Evolutionary conservation across 2,888 invertebrate genomes (phyloP), one percentile per base, ranked within the genome.

Genomic region (Pristionchus mayeri): DNA sequence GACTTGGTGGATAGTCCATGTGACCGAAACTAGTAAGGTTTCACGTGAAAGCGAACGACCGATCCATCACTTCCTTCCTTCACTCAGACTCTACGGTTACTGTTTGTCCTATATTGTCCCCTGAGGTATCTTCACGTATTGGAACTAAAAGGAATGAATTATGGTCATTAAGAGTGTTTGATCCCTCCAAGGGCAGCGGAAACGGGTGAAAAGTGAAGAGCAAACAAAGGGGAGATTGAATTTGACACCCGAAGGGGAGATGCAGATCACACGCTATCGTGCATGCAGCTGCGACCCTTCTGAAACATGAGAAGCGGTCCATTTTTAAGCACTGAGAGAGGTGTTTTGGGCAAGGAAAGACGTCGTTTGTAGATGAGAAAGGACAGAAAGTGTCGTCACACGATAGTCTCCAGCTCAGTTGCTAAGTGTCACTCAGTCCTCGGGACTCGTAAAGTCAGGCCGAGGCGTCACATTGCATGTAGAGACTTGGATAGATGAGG

Each of bases 191-290:
- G 71, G 40, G 71, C 44, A 44, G 7, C 44, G 71, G 40, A 44
- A 71, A 44, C 24, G 40, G 37, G 71, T 16, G 67, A 37, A 44
- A 40, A 71, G 40, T 40, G 40, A 71, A 44, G 40, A 71, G 71
- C 24, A 71, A 44, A 71, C 71, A 11, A 44, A 71, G 71, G 21
- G n/a, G 54, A 40, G 71, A 71, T 71, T 44, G 71, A 44, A 71
- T 71, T 40, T 71, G 40, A 44, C 24, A 34, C 63, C 63, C 63
- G 30, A 18, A 2, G 44, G 30, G 71, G 37, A 24, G 40, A 18
- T 54, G 21, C 18, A 63, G 63, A 63, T 63, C 63, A 34, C 67
- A 67, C n/a, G 71, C 71, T 24, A 71, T 67, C 54, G 21, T 4
- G 7, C 7, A 67, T 71, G 71, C 71, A 34, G 71, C 71, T 71